Base-by-base conservation (phyloP, 2,888 invertebrate species). In the Chloroclystis v-ata region DNA sequence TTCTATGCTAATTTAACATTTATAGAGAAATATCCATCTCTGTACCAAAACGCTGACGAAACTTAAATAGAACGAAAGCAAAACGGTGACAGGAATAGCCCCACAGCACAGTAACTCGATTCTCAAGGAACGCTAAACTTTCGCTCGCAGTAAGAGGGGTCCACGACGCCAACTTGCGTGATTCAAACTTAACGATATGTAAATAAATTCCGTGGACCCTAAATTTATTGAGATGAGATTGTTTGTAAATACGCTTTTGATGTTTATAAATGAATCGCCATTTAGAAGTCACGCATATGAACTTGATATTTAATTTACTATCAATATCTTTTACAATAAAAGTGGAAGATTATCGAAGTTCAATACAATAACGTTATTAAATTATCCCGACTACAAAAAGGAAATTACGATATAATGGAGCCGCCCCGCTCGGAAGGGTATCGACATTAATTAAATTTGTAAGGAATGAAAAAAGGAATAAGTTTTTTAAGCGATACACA, bases 391-490 rank as follows among this genome's bases (percentile, higher is more conserved):
- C n/a, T 43, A 55, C 32, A 59, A 59, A 54, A 47, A 33, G 35
- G 20, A 47, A 29, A 48, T 13, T 37, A 43, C 46, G 41, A n/a
- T 24, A n/a, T 30, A 43, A 43, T 54, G 45, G 49, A 41, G 47
- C 52, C 49, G 25, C 42, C 45, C 46, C 46, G 49, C 40, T 59
- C 58, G 73, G 73, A 82, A 77, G 62, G 63, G 67, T 77, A 82
- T 82, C 81, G 61, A 69, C 69, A 78, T 78, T 85, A 82, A 86
- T 86, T 85, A 82, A 85, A 86, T 86, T 84, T 86, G 82, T 83
- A 56, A 61, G 67, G 68, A 72, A 77, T 65, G 66, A 81, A 80
- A 73, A 65, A 59, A 56, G 61, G 55, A 62, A 66, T 68, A 73
- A 77, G 71, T 75, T 80, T 78, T 80, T 78, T 69, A 75, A 72